Base-by-base conservation (phyloP, 1,140 invertebrate genomes). In the Euura saliciscinereae region DNA sequence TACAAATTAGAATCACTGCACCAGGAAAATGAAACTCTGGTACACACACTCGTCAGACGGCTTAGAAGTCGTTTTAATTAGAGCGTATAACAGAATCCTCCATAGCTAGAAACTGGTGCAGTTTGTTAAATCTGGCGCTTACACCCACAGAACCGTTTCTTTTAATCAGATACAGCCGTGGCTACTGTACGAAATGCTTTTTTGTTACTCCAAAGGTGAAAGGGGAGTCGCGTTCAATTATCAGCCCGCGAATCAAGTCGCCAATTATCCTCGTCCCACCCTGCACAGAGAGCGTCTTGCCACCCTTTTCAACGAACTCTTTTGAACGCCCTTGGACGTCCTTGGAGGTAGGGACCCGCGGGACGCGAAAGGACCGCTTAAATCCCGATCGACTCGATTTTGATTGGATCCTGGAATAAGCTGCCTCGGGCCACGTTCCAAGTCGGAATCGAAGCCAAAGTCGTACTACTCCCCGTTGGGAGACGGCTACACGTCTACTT, bases 401-500 rank as follows among this genome's bases (percentile, higher is more conserved):
- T 59, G 51, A 59, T 59, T 59, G 51, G 51, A 59, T 59, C 51
- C 51, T n/a, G 51, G 51, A 59, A 59, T 59, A 59, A 59, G 51
- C 51, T n/a, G 51, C 51, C 51, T n/a, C 51, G 51, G 51, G 51
- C 13, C 51, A n/a, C 51, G 51, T 28, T 28, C 28, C 28, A 28
- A 59, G 10, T 59, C 5, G 51, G 51, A 59, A 59, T 59, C 51
- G 51, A 59, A 59, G 51, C 51, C 51, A 59, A 59, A 59, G 51
- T 59, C 51, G 51, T 59, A 59, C 51, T 59, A 8, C 13, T n/a
- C 51, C 8, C 6, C 8, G 51, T 1, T 8, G 3, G 6, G 51
- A 4, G 51, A n/a, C 3, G 51, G 51, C 5, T 8, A 3, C 13
- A 28, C 28, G 28, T 28, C 28, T 28, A 28, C 28, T 28, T 28